These are phyloP conservation scores for Falco columbarius DNA, from an alignment of 2,797 vertebrate species.

Conservation along the genomic window DNA sequence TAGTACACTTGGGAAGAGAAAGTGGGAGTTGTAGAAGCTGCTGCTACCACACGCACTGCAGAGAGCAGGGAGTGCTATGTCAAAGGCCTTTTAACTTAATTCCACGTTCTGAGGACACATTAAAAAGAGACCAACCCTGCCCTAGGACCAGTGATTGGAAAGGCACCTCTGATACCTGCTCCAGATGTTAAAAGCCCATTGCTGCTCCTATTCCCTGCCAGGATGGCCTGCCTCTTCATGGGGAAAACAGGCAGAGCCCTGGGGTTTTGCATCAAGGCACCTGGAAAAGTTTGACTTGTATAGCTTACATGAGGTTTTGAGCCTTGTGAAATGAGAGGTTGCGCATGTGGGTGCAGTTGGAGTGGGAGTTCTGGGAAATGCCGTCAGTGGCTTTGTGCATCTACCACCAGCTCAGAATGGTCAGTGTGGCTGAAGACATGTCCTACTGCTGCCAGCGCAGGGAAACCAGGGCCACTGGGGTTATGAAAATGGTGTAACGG, in stretches of 20 bases:
- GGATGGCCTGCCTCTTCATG: rapidly evolving
- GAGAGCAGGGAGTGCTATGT: constrained; percentile 12
- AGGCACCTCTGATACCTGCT: not conserved
- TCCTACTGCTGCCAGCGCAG: not conserved
- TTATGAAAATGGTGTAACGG: not conserved
- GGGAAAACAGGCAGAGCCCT: not conserved
- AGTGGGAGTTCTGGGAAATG: not conserved
- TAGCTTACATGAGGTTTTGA: not conserved
- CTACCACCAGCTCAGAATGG: not conserved
- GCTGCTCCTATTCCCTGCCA: not conserved
- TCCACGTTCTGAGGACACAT: constrained; percentile 15
- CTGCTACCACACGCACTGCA: not conserved
- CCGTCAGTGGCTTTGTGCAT: not conserved
- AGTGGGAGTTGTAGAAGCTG: not conserved
- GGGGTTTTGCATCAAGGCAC: not conserved
- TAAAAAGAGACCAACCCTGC: constrained; percentile 37
- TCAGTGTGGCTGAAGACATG: rapidly evolving
- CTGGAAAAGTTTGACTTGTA: not conserved
- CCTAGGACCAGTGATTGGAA: not conserved
- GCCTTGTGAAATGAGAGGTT: not conserved
- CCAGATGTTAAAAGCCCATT: not conserved
- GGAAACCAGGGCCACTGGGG: not conserved
- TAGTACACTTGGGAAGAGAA: constrained; percentile 6
- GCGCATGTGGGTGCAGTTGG: not conserved
- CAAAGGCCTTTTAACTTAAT: constrained; percentile 36